Evolutionary conservation across 2,113 vertebrate species (phyloP).

Genomic region (Benitochromis conjunctus): DNA sequence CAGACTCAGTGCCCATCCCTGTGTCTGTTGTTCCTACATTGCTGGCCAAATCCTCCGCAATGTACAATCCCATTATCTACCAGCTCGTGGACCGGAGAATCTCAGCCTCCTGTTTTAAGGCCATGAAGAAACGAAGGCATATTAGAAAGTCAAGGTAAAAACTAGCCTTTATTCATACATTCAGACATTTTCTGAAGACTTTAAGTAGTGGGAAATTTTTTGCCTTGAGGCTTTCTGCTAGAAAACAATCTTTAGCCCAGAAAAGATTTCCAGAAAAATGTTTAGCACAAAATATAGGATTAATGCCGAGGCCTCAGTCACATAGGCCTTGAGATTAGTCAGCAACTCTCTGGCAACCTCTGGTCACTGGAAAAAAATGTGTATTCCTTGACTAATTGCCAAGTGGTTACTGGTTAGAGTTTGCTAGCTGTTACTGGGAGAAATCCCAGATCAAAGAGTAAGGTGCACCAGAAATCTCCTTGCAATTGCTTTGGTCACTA

Average conservation of each 20-base stretch:
- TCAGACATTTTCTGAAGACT: not conserved
- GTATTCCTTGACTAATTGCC: not conserved
- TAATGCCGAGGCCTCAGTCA: not conserved
- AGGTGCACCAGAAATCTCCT: not conserved
- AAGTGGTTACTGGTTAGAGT: not conserved
- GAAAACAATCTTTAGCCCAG: not conserved
- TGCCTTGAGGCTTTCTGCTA: not conserved
- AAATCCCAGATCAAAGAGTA: not conserved
- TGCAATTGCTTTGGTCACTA: not conserved
- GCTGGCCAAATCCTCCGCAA: slow-evolving; percentile 91
- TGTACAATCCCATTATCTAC: slow-evolving; percentile 98
- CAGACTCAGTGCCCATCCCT: slow-evolving; percentile 83
- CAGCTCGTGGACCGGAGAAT: slow-evolving; percentile 84
- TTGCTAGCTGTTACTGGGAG: not conserved
- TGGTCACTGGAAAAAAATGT: not conserved
- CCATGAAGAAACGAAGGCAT: slow-evolving; percentile 69
- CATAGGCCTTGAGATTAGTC: not conserved
- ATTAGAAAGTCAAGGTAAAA: slow-evolving; percentile 80
- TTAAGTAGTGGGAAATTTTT: not conserved
- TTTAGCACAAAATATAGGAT: not conserved
- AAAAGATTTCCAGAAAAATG: not conserved
- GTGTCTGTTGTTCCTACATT: slow-evolving; percentile 88
- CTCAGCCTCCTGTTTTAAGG: slow-evolving; percentile 55
- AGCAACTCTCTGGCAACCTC: not conserved
- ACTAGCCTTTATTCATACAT: not conserved